Evolutionary conservation across 2,888 invertebrate genomes (phyloP).

Genomic region (Furcula furcula): DNA sequence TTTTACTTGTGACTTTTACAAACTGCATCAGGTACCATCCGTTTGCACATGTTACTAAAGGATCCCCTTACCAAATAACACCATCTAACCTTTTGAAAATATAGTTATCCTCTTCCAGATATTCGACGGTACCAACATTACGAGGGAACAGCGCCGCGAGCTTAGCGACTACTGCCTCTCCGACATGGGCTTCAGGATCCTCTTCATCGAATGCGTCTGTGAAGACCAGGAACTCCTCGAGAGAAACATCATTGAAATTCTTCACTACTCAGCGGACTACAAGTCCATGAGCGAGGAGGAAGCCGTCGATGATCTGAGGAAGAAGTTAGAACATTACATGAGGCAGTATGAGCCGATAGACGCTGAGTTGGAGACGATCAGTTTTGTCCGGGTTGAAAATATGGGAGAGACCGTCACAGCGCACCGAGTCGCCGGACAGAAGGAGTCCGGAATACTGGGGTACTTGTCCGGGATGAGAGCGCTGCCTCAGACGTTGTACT

Average conservation of each 20-base stretch:
- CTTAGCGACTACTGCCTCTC: slow-evolving; percentile 87
- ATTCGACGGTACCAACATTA: slow-evolving; percentile 96
- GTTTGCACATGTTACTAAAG: no score
- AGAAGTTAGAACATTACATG: slow-evolving; percentile 92
- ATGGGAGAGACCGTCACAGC: slow-evolving; percentile 86
- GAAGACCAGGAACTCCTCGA: slow-evolving; percentile 84
- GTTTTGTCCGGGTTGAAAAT: slow-evolving; percentile 73
- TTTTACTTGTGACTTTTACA: no score
- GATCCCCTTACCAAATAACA: no score
- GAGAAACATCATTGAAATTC: slow-evolving; percentile 85
- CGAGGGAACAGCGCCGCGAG: slow-evolving; percentile 89
- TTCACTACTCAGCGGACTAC: slow-evolving; percentile 94
- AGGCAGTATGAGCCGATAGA: slow-evolving; percentile 90
- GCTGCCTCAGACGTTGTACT: slow-evolving; percentile 92
- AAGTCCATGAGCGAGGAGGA: slow-evolving; percentile 88
- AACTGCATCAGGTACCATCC: no score
- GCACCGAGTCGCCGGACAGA: slow-evolving; percentile 87
- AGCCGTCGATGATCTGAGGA: slow-evolving; percentile 90
- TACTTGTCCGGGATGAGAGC: slow-evolving; percentile 94
- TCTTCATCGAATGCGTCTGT: slow-evolving; percentile 96
- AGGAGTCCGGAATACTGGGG: slow-evolving; percentile 92
- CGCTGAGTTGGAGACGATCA: slow-evolving; percentile 79
- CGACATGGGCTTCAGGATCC: slow-evolving; percentile 90
- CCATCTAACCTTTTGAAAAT: slow-evolving; percentile 3
- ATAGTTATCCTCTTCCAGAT: slow-evolving; percentile 82